phyloP scores from a whole-genome alignment of 2,888 invertebrate species.

The Drosophila niveifrons region DNA sequence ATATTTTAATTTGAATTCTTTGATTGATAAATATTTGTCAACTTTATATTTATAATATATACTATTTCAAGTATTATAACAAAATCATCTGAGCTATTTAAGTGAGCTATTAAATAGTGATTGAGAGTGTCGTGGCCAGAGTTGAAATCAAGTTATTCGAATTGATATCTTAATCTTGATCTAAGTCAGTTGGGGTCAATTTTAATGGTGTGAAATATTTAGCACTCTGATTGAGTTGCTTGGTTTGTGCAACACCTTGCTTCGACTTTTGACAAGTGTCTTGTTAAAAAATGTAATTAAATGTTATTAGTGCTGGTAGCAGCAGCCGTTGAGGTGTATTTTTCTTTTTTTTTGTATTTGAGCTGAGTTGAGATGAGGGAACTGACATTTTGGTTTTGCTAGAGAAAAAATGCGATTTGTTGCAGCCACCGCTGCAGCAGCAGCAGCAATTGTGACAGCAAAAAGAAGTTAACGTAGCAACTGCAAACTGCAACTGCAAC shows the following conservation, averaged over 20 bases:
- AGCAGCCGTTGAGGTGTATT: constrained; percentile 31
- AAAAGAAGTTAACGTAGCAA: constrained; percentile 41
- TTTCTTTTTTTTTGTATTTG: background rate
- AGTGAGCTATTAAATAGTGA: background rate
- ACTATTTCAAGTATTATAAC: background rate
- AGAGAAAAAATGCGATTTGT: constrained; percentile 42
- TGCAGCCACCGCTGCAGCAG: constrained; percentile 12
- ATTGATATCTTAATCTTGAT: background rate
- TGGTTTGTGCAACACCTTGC: background rate
- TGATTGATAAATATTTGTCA: too few species aligned
- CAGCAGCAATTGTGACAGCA: constrained; percentile 31
- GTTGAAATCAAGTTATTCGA: background rate
- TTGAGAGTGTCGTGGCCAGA: background rate
- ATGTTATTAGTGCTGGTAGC: constrained; percentile 65
- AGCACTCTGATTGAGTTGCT: constrained; percentile 54
- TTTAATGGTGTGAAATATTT: constrained; percentile 45
- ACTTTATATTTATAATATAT: too few species aligned
- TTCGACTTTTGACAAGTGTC: constrained; percentile 51
- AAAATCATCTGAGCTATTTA: background rate
- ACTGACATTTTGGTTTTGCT: constrained; percentile 39
- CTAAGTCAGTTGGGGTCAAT: constrained; percentile 1
- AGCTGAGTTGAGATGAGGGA: background rate
- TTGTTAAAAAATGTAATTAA: constrained; percentile 70
- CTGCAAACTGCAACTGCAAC: constrained; percentile 35
- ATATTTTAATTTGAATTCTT: too few species aligned